Evolutionary conservation across 2,888 invertebrate genomes (phyloP).

Genomic region (Macaria liturata): DNA sequence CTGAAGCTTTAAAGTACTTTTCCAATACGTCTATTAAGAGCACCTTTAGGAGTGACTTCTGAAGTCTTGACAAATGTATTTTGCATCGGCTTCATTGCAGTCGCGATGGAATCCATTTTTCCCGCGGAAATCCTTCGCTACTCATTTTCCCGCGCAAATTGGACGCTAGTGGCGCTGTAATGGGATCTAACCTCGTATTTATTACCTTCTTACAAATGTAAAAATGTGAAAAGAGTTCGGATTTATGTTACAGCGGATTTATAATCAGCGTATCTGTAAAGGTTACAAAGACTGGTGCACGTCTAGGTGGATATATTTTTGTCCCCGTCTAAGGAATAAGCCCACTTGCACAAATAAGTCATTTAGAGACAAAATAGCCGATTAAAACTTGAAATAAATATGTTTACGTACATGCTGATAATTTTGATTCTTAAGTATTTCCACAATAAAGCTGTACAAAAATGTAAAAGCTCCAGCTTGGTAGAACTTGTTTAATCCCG

Average conservation of each 20-base stretch:
- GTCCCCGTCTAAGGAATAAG: too few species aligned
- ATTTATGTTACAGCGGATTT: not conserved
- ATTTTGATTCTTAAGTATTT: too few species aligned
- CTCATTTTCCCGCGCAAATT: slow-evolving; percentile 43
- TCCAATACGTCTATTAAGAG: slow-evolving; percentile 47
- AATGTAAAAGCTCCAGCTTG: slow-evolving; percentile 7
- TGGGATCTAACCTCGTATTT: slow-evolving; percentile 15
- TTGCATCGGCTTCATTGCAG: slow-evolving; percentile 42
- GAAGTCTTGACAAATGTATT: slow-evolving; percentile 54
- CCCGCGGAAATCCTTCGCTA: not conserved
- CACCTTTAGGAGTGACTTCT: slow-evolving; percentile 35
- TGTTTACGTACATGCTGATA: too few species aligned
- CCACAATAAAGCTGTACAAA: not conserved
- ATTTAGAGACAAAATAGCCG: too few species aligned
- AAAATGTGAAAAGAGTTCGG: not conserved
- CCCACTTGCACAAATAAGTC: too few species aligned
- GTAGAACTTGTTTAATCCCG: slow-evolving; percentile 30
- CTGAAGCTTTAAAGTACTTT: slow-evolving; percentile 11
- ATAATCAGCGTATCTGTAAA: too few species aligned
- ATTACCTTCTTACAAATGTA: slow-evolving; percentile 9
- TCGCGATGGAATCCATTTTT: slow-evolving; percentile 44
- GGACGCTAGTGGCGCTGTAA: slow-evolving; percentile 33
- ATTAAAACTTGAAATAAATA: too few species aligned
- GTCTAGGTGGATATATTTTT: too few species aligned
- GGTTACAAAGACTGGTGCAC: too few species aligned